Conservation (phyloP, 2,113 vertebrate genomes). For the Chaenocephalus aceratus region DNA sequence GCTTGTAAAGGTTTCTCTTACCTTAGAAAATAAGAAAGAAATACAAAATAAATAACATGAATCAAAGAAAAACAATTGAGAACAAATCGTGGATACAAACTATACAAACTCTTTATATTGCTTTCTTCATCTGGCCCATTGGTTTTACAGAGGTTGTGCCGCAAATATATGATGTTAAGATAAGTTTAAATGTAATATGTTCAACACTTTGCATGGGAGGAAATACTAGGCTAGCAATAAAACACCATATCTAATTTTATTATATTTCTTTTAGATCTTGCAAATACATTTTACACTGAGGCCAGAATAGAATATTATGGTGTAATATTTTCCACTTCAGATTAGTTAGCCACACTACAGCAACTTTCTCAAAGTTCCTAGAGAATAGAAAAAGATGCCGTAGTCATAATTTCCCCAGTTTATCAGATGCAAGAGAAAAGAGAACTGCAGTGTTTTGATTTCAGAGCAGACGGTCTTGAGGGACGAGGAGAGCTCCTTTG, state of each 20-base stretch:
- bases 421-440: conserved; percentile 34
- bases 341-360: conserved; percentile 32
- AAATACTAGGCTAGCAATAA: neutral
- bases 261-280: conserved; percentile 14
- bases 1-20: too few relatives aligned
- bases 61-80: neutral
- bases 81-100: too few relatives aligned
- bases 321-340: conserved; percentile 25
- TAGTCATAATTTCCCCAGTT: conserved; percentile 49
- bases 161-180: neutral
- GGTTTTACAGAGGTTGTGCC: neutral
- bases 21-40: too few relatives aligned
- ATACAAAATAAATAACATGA: too few relatives aligned
- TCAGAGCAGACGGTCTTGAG: conserved; percentile 37
- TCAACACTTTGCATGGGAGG: neutral
- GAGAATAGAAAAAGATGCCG: conserved; percentile 40
- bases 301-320: conserved; percentile 4
- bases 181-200: neutral
- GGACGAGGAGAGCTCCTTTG: conserved; percentile 42
- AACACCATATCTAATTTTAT: neutral
- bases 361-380: conserved; percentile 45
- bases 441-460: conserved; percentile 52
- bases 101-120: neutral
- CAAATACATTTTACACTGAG: conserved; percentile 9
- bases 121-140: neutral